Conservation (phyloP, 2,888 invertebrate genomes). For the Frankliniella fusca region DNA sequence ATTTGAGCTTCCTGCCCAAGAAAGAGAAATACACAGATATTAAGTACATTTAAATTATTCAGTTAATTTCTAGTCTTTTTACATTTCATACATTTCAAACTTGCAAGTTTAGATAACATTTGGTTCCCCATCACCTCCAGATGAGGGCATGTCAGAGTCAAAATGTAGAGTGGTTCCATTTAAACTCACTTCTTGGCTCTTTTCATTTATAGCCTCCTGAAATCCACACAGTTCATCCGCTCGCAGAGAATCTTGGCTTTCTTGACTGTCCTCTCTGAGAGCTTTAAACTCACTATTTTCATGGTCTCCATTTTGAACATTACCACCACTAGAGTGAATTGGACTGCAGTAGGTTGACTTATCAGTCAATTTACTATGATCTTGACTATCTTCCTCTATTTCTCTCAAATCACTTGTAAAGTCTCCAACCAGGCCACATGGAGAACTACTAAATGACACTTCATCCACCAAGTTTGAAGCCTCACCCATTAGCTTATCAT, state of each 20-base stretch:
- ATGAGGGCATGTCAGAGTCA: background rate
- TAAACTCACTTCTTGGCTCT: background rate
- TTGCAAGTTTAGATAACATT: background rate
- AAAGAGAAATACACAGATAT: too few species aligned
- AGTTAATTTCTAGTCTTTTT: too few species aligned
- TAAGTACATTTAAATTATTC: too few species aligned
- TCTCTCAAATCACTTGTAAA: background rate
- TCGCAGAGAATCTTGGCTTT: constrained; percentile 10
- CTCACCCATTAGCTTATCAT: background rate
- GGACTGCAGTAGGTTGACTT: background rate
- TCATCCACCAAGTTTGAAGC: background rate
- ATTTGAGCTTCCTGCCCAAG: too few species aligned
- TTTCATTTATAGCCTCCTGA: background rate
- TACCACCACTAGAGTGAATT: background rate
- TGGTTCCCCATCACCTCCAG: background rate
- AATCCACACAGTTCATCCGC: background rate
- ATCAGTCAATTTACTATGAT: background rate
- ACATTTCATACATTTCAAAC: background rate
- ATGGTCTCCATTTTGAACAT: background rate
- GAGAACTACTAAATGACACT: background rate
- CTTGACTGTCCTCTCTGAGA: background rate
- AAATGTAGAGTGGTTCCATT: background rate
- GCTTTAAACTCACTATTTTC: background rate
- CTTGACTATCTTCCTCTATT: constrained; percentile 9
- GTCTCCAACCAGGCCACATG: background rate